These are phyloP conservation scores for Epinotia ramella DNA, from an alignment of 2,888 invertebrate genomes.

Conservation along the genomic window DNA sequence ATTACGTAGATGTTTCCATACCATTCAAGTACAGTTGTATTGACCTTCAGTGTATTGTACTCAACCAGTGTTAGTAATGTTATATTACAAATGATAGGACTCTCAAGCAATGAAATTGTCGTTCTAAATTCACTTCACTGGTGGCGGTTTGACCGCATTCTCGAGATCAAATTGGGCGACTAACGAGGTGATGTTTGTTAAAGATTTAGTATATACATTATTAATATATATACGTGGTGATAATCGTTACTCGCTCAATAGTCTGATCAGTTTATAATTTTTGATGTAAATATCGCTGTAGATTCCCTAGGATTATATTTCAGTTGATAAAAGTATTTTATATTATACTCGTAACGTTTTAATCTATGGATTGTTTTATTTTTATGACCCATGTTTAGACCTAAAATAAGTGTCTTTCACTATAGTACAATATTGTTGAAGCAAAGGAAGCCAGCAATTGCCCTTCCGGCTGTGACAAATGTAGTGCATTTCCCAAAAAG, in stretches of 20 bases:
- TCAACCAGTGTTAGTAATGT: slow-evolving; percentile 30
- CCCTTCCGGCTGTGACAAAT: too few relatives aligned
- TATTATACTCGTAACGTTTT: slow-evolving; percentile 79
- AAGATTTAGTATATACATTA: slow-evolving; percentile 36
- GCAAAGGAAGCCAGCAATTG: too few relatives aligned
- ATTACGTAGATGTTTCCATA: slow-evolving; percentile 28
- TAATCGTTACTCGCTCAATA: slow-evolving; percentile 61
- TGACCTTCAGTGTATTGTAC: slow-evolving; percentile 32
- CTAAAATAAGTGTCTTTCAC: too few relatives aligned
- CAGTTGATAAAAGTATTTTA: slow-evolving; percentile 83
- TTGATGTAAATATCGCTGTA: slow-evolving; percentile 80
- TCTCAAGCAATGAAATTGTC: slow-evolving; percentile 41
- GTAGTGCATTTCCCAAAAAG: too few relatives aligned
- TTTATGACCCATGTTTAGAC: slow-evolving; percentile 50
- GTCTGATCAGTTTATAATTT: slow-evolving; percentile 71
- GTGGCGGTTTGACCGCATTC: slow-evolving; percentile 37
- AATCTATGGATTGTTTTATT: slow-evolving; percentile 61
- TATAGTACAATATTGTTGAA: too few relatives aligned
- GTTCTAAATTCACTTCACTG: slow-evolving; percentile 21
- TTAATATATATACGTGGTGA: slow-evolving; percentile 43
- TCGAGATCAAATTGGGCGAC: slow-evolving; percentile 40
- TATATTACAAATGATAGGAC: slow-evolving; percentile 39
- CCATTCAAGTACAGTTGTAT: slow-evolving; percentile 19
- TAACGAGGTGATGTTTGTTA: slow-evolving; percentile 32
- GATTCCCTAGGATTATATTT: slow-evolving; percentile 81